Base-by-base conservation (phyloP, 2,888 invertebrate species). In the Amphipoea lucens region DNA sequence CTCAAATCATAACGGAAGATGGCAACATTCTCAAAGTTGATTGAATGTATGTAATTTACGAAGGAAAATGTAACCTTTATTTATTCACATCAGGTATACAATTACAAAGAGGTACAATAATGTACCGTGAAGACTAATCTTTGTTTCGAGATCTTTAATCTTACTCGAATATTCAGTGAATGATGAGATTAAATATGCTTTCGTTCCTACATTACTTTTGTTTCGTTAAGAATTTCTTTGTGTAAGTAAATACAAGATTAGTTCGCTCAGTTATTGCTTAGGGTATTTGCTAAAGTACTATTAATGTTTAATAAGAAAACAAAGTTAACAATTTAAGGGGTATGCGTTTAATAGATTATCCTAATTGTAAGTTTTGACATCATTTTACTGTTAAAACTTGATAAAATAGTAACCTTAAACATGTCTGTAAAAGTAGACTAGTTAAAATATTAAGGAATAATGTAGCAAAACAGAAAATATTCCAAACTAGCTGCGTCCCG, bases 181-280 rank as follows among this genome's bases (percentile, higher is more conserved):
- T 57, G 51, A 85, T 81, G 54, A 85, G 87, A 87, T 87, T 87
- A 87, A 87, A 62, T 77, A 87, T 62, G 80, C 76, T 70, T 82
- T 45, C 78, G 12, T 66, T 75, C 48, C 67, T 51, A 57, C 23
- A 65, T 82, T 80, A 66, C 66, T 87, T 85, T 77, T 75, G 66
- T 78, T 65, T 23, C 63, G 40, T 65, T 62, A 12, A 20, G 86
- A 72, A 72, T 86, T 82, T 60, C 54, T 70, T 29, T 63, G 77
- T 40, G 36, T 51, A 76, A 82, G 67, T 71, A 71, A 72, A 62
- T 84, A 80, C 4, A 84, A 29, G 62, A 62, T 68, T 42, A 51
- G n/a, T 45, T 66, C 45, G 23, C 36, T 67, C 51, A 6, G 62
- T 70, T 81, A 77, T 83, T 83, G 51, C 79, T 78, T 14, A n/a